phyloP scores from a whole-genome alignment of 2,888 invertebrate genomes.

The Mechanitis mazaeus region DNA sequence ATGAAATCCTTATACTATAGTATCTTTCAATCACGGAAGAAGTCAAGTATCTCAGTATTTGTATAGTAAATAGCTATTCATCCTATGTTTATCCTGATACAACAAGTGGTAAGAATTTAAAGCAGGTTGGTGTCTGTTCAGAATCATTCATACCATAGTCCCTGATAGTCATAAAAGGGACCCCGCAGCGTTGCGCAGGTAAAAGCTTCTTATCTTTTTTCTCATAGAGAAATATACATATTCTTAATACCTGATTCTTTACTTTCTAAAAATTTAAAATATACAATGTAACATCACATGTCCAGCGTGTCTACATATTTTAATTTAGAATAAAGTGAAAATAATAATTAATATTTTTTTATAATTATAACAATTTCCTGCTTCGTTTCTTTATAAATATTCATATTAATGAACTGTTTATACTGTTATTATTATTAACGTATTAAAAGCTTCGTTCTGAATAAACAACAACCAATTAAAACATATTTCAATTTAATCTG shows the following conservation, averaged over 20 bases:
- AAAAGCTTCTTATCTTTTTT: slow-evolving; percentile 37
- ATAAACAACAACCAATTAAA: slow-evolving; percentile 2
- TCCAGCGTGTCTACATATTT: no score
- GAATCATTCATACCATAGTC: slow-evolving; percentile 64
- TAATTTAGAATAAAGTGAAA: no score
- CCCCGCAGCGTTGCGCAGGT: slow-evolving; percentile 58
- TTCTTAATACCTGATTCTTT: slow-evolving; percentile 26
- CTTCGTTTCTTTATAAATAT: no score
- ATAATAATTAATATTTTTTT: no score
- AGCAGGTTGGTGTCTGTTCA: slow-evolving; percentile 49
- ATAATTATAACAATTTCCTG: no score
- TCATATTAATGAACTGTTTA: slow-evolving; percentile 1
- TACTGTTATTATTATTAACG: slow-evolving; percentile 17
- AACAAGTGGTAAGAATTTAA: slow-evolving; percentile 32
- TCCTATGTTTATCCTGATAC: slow-evolving; percentile 3
- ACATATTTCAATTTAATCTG: neutral
- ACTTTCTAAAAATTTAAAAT: no score
- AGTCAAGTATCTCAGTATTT: neutral
- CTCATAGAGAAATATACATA: slow-evolving; percentile 20
- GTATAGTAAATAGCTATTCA: slow-evolving; percentile 4
- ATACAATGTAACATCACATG: no score
- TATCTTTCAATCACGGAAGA: neutral
- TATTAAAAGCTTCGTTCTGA: slow-evolving; percentile 3
- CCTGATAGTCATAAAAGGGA: slow-evolving; percentile 43
- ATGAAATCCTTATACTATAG: neutral